Base-by-base conservation (phyloP, 2,113 vertebrate genomes). In the Paradisaea rubra region DNA sequence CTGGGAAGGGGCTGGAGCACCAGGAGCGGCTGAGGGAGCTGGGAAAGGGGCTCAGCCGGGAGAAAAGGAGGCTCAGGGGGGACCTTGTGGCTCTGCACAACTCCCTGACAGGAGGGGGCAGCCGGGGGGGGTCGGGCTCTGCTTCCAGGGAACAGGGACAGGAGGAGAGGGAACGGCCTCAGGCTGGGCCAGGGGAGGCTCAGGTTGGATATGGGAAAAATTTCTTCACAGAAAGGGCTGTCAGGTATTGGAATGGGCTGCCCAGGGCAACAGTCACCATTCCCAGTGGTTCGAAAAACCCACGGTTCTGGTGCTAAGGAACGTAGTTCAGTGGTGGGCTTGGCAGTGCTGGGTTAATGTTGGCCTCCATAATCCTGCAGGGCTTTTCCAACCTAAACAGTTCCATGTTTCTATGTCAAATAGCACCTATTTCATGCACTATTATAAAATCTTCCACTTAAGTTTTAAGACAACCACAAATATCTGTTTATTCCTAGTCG, bases 121-220 rank as follows among this genome's bases (percentile, higher is more conserved):
- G 50, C 28, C 8, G 10, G 30, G 31, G 50, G 10, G 5, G 7
- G 15, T 42, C 15, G 3, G 28, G 69, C 24, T 74, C 60, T 89
- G 45, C 13, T 53, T 16, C n/a, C 20, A 25, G 39, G 28, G 39
- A n/a, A 11, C 11, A 41, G 28, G 69, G 30, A 65, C 27, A 66
- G 60, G 68, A 82, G 6, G 4, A 47, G 30, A 7, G 24, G 39
- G 6, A 81, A 66, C 0, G 4, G 5, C 39, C 45, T 39, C 10
- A 3, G 2, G 24, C 16, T 60, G 45, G 6, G 53, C 20, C 7
- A 53, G 28, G 33, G 28, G 4, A 45, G 16, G 41, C 0, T 60
- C 45, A 54, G 54, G 17, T 3, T 37, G 63, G 31, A 42, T 31
- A 76, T 0, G 6, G 54, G 54, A 61, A 63, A 22, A 35, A 49